These are phyloP conservation scores for Porphyrio hochstetteri DNA, from an alignment of 2,113 vertebrate species.

Conservation along the genomic window DNA sequence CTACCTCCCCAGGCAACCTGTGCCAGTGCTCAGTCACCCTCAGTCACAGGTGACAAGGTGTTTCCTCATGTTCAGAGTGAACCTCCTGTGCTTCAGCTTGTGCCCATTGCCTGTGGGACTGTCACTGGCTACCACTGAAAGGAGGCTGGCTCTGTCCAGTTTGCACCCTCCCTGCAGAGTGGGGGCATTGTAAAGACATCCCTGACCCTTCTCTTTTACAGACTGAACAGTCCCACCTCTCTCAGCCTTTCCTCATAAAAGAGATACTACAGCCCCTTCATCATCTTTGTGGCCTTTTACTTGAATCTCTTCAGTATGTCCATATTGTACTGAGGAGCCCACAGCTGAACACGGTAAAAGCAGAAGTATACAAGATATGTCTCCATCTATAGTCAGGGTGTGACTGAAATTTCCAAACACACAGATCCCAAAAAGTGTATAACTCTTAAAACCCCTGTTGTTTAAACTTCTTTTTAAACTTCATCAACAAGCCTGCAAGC, in stretches of 20 bases:
- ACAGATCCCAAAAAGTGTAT: background rate
- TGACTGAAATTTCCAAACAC: background rate
- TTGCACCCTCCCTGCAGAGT: background rate
- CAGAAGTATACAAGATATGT: background rate
- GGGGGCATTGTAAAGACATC: background rate
- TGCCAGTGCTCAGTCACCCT: background rate
- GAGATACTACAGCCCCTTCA: too few species aligned
- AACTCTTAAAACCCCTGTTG: rapidly evolving
- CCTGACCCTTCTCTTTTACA: background rate
- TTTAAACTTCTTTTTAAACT: background rate
- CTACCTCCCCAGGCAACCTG: background rate
- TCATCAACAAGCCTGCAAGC: background rate
- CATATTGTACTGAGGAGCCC: background rate
- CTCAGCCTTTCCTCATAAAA: background rate
- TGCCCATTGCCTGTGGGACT: background rate
- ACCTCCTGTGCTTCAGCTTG: background rate
- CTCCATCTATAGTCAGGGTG: background rate
- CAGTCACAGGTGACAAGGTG: background rate
- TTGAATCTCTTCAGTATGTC: background rate
- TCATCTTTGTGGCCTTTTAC: background rate
- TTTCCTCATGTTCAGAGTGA: background rate
- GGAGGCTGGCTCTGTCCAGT: background rate
- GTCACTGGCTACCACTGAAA: background rate
- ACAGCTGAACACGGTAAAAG: background rate
- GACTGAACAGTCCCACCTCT: background rate